A percentile compares a stretch with the other conserved stretches of the same genome.
Evolutionary conservation across 2,888 invertebrate genomes (phyloP).

Genomic region (Cryptocephalus primarius): DNA sequence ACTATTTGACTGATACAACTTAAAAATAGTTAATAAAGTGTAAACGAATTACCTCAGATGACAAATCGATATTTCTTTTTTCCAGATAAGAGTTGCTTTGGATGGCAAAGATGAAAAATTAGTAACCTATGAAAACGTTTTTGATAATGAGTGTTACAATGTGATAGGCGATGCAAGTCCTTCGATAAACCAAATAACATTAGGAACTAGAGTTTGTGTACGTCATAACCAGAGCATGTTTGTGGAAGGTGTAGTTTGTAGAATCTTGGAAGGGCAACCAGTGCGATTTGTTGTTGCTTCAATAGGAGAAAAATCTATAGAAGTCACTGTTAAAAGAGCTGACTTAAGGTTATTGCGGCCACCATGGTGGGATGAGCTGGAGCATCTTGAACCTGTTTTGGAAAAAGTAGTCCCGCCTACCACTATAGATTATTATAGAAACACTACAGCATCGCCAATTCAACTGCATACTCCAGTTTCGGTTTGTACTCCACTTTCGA

Average conservation of each 20-base stretch:
- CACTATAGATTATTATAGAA: slow-evolving; percentile 18
- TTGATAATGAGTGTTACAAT: slow-evolving; percentile 70
- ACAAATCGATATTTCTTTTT: slow-evolving; percentile 2
- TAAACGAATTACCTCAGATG: too few species aligned
- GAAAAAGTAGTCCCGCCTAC: slow-evolving; percentile 12
- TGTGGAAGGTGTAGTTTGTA: slow-evolving; percentile 73
- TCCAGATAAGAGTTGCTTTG: slow-evolving; percentile 61
- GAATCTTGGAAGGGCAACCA: slow-evolving; percentile 51
- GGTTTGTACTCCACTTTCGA: slow-evolving; percentile 42
- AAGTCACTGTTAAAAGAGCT: slow-evolving; percentile 72
- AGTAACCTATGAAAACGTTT: slow-evolving; percentile 64
- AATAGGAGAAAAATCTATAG: slow-evolving; percentile 39
- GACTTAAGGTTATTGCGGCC: slow-evolving; percentile 83
- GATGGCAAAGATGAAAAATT: slow-evolving; percentile 64
- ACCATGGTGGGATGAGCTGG: slow-evolving; percentile 95
- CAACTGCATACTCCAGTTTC: slow-evolving; percentile 38
- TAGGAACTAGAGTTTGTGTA: slow-evolving; percentile 75
- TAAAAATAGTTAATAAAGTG: too few species aligned
- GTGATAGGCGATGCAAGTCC: slow-evolving; percentile 92
- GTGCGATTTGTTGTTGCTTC: slow-evolving; percentile 58
- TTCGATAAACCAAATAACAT: slow-evolving; percentile 65
- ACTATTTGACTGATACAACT: too few species aligned
- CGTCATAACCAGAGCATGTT: slow-evolving; percentile 63
- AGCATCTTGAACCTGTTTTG: slow-evolving; percentile 40
- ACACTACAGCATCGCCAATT: slow-evolving; percentile 42